Conservation (phyloP, 2,113 vertebrate species). For the Prochilodus magdalenae region DNA sequence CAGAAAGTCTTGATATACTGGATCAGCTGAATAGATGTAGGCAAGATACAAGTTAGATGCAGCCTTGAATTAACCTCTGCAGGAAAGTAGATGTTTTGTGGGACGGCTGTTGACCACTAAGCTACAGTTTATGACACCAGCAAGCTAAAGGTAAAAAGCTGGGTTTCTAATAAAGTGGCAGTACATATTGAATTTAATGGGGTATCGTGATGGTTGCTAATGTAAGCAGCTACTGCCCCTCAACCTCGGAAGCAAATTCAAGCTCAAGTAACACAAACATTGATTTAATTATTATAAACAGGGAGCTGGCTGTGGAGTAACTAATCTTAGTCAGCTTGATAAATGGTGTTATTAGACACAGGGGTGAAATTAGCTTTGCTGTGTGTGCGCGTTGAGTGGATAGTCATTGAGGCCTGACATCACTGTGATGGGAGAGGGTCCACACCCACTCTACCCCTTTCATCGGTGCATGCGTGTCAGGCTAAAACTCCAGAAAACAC, state of each 20-base stretch:
- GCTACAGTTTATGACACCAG: neutral
- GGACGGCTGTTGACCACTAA: neutral
- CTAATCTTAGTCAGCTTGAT: slow-evolving; percentile 51
- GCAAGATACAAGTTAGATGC: too few species aligned
- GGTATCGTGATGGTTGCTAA: neutral
- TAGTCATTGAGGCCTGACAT: slow-evolving; percentile 16
- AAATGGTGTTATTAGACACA: slow-evolving; percentile 49
- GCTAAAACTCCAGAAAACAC: slow-evolving; percentile 16
- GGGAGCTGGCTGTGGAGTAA: slow-evolving; percentile 29
- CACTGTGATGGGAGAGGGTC: slow-evolving; percentile 1
- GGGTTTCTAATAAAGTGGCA: neutral
- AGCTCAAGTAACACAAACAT: slow-evolving; percentile 40
- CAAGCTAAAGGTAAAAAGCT: neutral
- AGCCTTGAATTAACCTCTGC: too few species aligned
- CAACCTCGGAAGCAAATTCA: slow-evolving; percentile 5
- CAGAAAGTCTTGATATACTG: too few species aligned
- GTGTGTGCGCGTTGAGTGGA: slow-evolving; percentile 7
- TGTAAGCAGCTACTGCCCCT: neutral
- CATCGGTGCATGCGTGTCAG: slow-evolving; percentile 24
- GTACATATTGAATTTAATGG: neutral
- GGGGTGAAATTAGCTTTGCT: slow-evolving; percentile 37
- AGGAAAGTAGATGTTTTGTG: too few species aligned
- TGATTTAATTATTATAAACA: slow-evolving; percentile 53
- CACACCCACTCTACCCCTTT: slow-evolving; percentile 13
- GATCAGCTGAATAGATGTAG: too few species aligned